Evolutionary conservation across 2,888 invertebrate species (phyloP), one percentile per base, ranked within the genome.

Genomic region (Orchestes rusci): DNA sequence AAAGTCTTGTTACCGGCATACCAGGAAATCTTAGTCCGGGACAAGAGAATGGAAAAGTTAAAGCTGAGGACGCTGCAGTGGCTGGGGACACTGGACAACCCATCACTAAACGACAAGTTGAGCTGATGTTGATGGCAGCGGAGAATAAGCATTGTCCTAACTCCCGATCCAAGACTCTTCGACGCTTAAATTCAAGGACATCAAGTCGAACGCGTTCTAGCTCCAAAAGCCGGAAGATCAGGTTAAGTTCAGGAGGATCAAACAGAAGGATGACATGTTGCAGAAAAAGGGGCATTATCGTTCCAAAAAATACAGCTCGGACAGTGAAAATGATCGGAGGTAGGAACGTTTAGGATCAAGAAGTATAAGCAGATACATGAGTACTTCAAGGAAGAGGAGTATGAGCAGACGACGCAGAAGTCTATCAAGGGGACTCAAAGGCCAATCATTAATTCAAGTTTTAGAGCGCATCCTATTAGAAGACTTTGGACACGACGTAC

Each of bases 241-340:
- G 59, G n/a, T 59, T 59, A 8, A 52, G 55, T 19, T 55, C 55
- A 37, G 49, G 44, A 15, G 64, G 57, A 23, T 63, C 63, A 18
- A 64, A 65, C 73, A 87, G 71, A 83, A 89, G 70, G 79, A 83
- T 68, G 75, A 87, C 68, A 75, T 89, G 67, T 77, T 85, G 8
- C 90, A 91, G 65, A 88, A 88, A 64, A 91, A 91, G 62, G 77
- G 92, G 7, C 90, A 91, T 53, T 92, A 92, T 30, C 32, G 54
- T 17, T 88, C 86, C 42, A 89, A 90, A 62, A 82, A 86, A 46
- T 87, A 87, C 60, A 87, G 65, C 49, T 13, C 17, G 10, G 62
- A 62, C 3, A 62, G 61, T 47, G 62, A 62, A 48, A 62, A 63
- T 43, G 54, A 56, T 28, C 62, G 70, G 63, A 68, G 60, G 33